Evolutionary conservation across 2,797 vertebrate genomes (phyloP).

Genomic region (Jordanella pulchra): DNA sequence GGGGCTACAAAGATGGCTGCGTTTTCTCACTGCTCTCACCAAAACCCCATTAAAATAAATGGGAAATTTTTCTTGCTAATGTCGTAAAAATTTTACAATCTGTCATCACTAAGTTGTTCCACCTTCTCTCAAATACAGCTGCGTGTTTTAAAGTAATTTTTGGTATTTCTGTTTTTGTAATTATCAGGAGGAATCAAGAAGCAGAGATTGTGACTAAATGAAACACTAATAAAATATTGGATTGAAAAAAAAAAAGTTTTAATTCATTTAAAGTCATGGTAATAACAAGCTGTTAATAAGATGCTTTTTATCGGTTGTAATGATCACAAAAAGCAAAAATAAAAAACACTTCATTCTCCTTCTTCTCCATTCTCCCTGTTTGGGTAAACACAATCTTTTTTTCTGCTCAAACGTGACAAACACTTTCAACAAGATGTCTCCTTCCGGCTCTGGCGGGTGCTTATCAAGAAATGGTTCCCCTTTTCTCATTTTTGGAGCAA

Average conservation of each 20-base stretch:
- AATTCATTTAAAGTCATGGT: not conserved
- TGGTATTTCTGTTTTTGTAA: not conserved
- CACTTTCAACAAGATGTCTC: constrained; percentile 48
- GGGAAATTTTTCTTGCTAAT: not conserved
- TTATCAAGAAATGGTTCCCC: constrained; percentile 18
- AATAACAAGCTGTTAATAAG: not conserved
- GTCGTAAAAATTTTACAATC: not conserved
- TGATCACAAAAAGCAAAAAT: not conserved
- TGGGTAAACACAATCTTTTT: constrained; percentile 39
- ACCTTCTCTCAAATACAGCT: not conserved
- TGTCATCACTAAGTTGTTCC: not conserved
- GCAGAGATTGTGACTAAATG: not conserved
- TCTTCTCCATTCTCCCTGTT: not conserved
- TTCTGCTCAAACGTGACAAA: constrained; percentile 45
- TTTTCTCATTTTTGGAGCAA: constrained; percentile 20
- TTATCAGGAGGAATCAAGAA: not conserved
- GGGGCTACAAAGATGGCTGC: not conserved
- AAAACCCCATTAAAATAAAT: not conserved
- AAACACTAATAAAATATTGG: not conserved
- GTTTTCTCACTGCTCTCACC: not conserved
- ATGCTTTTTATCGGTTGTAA: not conserved
- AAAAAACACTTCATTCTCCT: not conserved
- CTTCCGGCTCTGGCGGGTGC: constrained; percentile 22
- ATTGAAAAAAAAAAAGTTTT: not conserved
- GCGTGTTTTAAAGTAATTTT: not conserved